Conservation (phyloP, 2,113 vertebrate species). For the Suricata suricatta region DNA sequence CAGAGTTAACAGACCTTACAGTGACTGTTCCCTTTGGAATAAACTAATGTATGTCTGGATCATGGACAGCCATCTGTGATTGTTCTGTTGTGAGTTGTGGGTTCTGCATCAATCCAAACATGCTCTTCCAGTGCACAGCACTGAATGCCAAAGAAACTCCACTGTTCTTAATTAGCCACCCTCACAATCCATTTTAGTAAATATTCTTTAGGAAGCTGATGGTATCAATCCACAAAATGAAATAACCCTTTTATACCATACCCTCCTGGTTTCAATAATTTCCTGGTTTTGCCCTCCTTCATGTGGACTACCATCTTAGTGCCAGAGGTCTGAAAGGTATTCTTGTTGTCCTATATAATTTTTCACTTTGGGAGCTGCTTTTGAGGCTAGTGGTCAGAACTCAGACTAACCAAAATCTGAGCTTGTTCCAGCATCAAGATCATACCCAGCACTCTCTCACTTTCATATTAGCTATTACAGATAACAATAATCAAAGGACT, state of each 20-base stretch:
- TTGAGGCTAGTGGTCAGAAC: not conserved
- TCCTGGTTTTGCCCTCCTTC: not conserved
- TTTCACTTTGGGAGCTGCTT: not conserved
- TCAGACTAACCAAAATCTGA: not conserved
- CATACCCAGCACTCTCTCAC: not conserved
- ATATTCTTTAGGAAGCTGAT: not conserved
- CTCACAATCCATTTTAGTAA: not conserved
- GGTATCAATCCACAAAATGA: not conserved
- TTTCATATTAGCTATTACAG: not conserved
- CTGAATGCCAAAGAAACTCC: not conserved
- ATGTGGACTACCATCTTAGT: not conserved
- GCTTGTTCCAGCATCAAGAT: not conserved
- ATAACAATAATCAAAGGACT: not conserved
- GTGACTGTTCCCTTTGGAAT: not conserved
- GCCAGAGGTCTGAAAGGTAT: not conserved
- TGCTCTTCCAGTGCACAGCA: not conserved
- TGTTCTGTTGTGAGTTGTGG: not conserved
- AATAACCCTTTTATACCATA: not conserved
- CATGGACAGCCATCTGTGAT: too few relatives aligned
- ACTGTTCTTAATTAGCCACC: not conserved
- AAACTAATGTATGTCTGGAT: not conserved
- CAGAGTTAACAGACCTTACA: not conserved
- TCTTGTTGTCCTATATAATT: not conserved
- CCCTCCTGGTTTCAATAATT: not conserved
- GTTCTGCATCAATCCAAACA: not conserved